Evolutionary conservation across 2,113 vertebrate species (phyloP).

Genomic region (Trogon surrucura): DNA sequence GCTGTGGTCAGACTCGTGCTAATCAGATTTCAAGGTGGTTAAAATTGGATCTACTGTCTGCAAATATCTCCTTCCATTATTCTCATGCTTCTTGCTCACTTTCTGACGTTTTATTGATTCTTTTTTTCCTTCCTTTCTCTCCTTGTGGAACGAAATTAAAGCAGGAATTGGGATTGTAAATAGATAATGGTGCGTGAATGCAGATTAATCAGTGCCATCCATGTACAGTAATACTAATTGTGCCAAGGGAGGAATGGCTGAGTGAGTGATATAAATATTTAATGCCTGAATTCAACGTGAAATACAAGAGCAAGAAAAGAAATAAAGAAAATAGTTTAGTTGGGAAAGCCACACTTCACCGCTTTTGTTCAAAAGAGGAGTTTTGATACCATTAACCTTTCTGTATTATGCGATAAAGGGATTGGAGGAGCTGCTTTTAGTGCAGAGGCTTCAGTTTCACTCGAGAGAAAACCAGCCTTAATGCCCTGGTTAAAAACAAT

Average conservation of each 20-base stretch:
- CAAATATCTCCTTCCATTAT: not conserved
- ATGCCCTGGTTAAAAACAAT: not conserved
- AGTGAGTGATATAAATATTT: conserved; percentile 36
- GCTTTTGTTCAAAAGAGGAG: not conserved
- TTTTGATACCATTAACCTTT: conserved; percentile 22
- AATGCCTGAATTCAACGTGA: not conserved
- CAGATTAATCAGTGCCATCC: conserved; percentile 37
- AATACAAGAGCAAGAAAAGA: not conserved
- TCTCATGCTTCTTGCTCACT: not conserved
- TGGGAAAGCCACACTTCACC: not conserved
- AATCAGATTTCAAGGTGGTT: not conserved
- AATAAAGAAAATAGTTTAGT: not conserved
- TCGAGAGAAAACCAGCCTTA: not conserved
- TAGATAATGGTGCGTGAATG: conserved; percentile 49
- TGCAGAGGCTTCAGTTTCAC: not conserved
- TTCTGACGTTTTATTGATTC: conserved; percentile 2
- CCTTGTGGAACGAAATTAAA: not conserved
- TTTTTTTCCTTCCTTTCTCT: not conserved
- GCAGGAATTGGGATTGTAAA: conserved; percentile 56
- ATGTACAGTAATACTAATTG: conserved; percentile 42
- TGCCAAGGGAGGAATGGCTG: conserved; percentile 18
- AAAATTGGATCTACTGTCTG: not conserved
- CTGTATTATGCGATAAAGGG: not conserved
- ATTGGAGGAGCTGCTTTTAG: not conserved
- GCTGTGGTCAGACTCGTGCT: not conserved